Evolutionary conservation across 2,113 vertebrate genomes (phyloP).

Genomic region (Rhynchomys soricoides): DNA sequence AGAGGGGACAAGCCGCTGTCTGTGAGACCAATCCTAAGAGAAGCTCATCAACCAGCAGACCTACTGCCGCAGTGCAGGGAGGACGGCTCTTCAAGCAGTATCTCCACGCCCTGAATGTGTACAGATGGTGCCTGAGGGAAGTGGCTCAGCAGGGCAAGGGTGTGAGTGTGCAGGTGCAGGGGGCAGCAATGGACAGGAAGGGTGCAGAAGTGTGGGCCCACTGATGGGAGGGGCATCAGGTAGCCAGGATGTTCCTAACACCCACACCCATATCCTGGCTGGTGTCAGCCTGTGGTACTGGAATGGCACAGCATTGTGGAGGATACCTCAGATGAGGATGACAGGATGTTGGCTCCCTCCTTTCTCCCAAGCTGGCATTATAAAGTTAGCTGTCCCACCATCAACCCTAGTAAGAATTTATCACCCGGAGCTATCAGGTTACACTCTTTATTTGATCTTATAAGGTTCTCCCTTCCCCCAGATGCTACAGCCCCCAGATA

Average conservation of each 20-base stretch:
- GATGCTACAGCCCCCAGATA: no score
- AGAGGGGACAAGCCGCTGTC: not conserved
- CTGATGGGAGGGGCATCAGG: not conserved
- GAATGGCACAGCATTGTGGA: no score
- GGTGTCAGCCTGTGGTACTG: not conserved
- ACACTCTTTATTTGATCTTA: no score
- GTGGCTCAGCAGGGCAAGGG: no score
- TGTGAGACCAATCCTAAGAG: not conserved
- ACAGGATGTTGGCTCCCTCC: no score
- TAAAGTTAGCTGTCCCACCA: no score
- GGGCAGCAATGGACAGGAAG: not conserved
- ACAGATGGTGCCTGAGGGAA: not conserved
- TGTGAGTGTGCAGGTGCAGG: not conserved
- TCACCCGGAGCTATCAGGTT: no score
- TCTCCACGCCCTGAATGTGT: not conserved
- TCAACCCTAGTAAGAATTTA: no score
- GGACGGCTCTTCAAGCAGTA: not conserved
- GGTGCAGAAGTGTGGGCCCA: not conserved
- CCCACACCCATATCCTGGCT: not conserved
- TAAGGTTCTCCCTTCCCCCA: no score
- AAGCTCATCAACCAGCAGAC: no score
- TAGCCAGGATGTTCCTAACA: not conserved
- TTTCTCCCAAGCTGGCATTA: no score
- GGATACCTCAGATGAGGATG: no score
- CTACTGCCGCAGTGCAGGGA: not conserved